Evolutionary conservation across 2,888 invertebrate species (phyloP).

Genomic region (Volucella bombylans): DNA sequence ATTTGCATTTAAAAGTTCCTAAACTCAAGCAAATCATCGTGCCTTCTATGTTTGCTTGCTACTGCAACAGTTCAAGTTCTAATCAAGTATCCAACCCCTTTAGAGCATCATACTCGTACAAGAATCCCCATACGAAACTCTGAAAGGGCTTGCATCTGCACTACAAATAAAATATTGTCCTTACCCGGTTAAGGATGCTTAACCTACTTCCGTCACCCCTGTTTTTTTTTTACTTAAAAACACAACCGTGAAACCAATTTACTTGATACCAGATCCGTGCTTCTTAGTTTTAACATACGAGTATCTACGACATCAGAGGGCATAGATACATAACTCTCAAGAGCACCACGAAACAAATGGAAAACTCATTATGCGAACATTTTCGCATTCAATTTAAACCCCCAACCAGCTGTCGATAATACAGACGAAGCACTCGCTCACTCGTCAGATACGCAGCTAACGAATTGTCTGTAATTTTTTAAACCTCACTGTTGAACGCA

Average conservation of each 20-base stretch:
- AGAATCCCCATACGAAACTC: background rate
- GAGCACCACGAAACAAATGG: constrained; percentile 49
- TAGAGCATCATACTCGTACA: background rate
- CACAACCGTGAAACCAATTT: too few relatives aligned
- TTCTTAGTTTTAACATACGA: too few relatives aligned
- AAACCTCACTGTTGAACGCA: constrained; percentile 48
- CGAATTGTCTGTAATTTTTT: constrained; percentile 62
- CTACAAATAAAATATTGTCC: constrained; percentile 1
- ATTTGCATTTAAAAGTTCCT: background rate
- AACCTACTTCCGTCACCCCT: background rate
- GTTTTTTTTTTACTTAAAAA: too few relatives aligned
- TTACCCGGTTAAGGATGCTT: background rate
- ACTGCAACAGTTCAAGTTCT: background rate
- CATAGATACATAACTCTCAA: constrained; percentile 28
- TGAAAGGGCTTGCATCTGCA: background rate
- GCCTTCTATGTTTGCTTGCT: background rate
- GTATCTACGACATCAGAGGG: too few relatives aligned
- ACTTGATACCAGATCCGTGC: too few relatives aligned
- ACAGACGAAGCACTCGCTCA: too few relatives aligned
- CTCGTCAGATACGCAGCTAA: constrained; percentile 10
- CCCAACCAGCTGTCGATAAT: constrained; percentile 33
- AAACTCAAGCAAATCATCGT: background rate
- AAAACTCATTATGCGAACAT: constrained; percentile 32
- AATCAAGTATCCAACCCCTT: too few relatives aligned
- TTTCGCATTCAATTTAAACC: constrained; percentile 38